Evolutionary conservation across 2,888 invertebrate species (phyloP).

Genomic region (Mesorhabditis belari): DNA sequence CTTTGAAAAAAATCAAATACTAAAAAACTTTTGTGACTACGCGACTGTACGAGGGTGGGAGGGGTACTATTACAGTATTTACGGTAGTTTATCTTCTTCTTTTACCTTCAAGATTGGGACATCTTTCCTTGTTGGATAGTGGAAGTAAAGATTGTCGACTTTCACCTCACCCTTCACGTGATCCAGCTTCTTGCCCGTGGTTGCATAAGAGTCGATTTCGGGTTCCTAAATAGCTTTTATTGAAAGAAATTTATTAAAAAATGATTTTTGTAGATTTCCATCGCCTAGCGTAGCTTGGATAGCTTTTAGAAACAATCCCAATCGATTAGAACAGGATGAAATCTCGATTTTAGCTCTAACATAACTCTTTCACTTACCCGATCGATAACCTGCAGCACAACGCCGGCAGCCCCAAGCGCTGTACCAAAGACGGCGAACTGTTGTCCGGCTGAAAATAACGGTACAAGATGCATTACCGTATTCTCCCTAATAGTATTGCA

Average conservation of each 20-base stretch:
- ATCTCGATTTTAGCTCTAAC: not conserved
- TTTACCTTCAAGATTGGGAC: constrained; percentile 45
- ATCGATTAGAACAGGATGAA: not conserved
- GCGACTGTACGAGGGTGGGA: not conserved
- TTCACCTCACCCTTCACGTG: constrained; percentile 54
- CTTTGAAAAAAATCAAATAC: too few species aligned
- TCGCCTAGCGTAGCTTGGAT: not conserved
- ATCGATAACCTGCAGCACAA: constrained; percentile 57
- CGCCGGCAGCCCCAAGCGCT: constrained; percentile 70
- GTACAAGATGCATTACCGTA: too few species aligned
- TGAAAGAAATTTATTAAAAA: not conserved
- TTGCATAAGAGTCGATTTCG: constrained; percentile 34
- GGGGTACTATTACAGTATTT: not conserved
- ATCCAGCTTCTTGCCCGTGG: constrained; percentile 53
- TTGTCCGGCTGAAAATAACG: constrained; percentile 72
- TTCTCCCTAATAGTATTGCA: too few species aligned
- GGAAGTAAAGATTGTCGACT: constrained; percentile 55
- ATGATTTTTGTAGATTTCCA: too few species aligned
- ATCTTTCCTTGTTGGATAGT: constrained; percentile 56
- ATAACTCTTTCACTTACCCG: constrained; percentile 31
- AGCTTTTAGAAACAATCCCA: not conserved
- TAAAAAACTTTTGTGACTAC: too few species aligned
- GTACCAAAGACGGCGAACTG: constrained; percentile 72
- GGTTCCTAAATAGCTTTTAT: constrained; percentile 20
- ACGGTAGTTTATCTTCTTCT: too few species aligned